Evolutionary conservation across 2,888 invertebrate genomes (phyloP).

Genomic region (Schizotus pectinicornis): DNA sequence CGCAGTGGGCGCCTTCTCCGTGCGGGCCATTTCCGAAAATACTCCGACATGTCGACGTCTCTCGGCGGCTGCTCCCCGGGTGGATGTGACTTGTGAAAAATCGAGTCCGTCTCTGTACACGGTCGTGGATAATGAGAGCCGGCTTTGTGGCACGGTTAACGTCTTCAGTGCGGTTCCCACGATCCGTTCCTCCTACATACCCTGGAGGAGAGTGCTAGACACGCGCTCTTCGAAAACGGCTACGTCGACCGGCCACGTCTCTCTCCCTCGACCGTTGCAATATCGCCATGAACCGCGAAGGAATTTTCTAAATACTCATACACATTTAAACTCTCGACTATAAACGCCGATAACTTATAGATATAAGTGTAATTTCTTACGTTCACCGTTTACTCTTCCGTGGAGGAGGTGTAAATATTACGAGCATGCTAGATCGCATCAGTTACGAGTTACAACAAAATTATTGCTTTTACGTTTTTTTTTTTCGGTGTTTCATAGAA

Average conservation of each 20-base stretch:
- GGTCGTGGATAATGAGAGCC: slow-evolving; percentile 39
- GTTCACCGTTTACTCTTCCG: slow-evolving; percentile 38
- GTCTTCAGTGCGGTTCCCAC: slow-evolving; percentile 47
- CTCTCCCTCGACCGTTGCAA: slow-evolving; percentile 10
- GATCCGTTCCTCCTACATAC: slow-evolving; percentile 52
- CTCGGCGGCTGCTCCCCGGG: too few relatives aligned
- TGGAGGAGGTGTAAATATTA: slow-evolving; percentile 27
- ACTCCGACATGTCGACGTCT: too few relatives aligned
- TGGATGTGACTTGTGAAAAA: too few relatives aligned
- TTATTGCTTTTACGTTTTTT: too few relatives aligned
- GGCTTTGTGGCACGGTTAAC: slow-evolving; percentile 45
- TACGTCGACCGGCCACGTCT: slow-evolving; percentile 29
- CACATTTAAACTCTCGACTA: slow-evolving; percentile 24
- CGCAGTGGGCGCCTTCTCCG: too few relatives aligned
- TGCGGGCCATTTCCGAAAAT: too few relatives aligned
- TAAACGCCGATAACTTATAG: slow-evolving; percentile 35
- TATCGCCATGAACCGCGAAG: slow-evolving; percentile 3
- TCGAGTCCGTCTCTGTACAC: slow-evolving; percentile 4
- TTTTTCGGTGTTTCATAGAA: too few relatives aligned
- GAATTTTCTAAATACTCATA: slow-evolving; percentile 20
- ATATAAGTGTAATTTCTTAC: slow-evolving; percentile 39
- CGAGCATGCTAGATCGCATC: slow-evolving; percentile 1
- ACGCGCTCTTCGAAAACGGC: slow-evolving; percentile 46
- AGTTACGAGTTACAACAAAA: too few relatives aligned
- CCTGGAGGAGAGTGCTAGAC: slow-evolving; percentile 56